Percentiles rank a stretch among this genome's conserved stretches.
These are phyloP conservation scores for Pimpla rufipes DNA, from an alignment of 2,888 invertebrate species.

Conservation along the genomic window DNA sequence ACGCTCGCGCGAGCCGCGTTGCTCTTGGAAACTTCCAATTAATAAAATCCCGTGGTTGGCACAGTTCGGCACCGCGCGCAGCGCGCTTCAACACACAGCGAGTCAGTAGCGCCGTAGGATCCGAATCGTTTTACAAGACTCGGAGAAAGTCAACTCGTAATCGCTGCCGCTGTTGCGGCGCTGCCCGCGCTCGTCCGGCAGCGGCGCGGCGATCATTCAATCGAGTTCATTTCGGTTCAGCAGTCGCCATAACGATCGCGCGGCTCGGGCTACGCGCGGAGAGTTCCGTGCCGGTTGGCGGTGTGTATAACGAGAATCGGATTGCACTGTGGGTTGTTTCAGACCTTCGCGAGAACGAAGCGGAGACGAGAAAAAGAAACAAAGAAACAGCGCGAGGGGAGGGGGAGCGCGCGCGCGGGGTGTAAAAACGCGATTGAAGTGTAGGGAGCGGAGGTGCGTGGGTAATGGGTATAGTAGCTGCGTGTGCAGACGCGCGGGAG, in stretches of 20 bases:
- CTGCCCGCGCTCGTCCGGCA: not conserved
- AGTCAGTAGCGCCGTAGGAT: not conserved
- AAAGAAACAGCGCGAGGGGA: slow-evolving; percentile 13
- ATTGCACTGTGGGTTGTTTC: slow-evolving; percentile 17
- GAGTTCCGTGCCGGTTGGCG: slow-evolving; percentile 52
- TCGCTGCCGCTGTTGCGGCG: not conserved
- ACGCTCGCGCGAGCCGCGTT: not conserved
- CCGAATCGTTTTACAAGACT: slow-evolving; percentile 47
- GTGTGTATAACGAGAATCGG: slow-evolving; percentile 54
- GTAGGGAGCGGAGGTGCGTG: not conserved
- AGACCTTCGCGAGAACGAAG: not conserved
- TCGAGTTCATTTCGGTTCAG: slow-evolving; percentile 61
- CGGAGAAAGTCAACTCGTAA: slow-evolving; percentile 68
- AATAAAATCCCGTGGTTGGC: slow-evolving; percentile 10
- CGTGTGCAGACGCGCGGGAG: not conserved
- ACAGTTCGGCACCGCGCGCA: slow-evolving; percentile 9
- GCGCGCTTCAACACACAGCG: not conserved
- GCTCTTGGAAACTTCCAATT: slow-evolving; percentile 9
- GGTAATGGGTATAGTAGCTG: not conserved
- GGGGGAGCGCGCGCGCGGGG: not conserved
- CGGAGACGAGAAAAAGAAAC: not conserved
- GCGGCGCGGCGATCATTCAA: slow-evolving; percentile 18
- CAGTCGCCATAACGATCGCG: slow-evolving; percentile 58
- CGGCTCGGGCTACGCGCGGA: not conserved
- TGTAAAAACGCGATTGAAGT: slow-evolving; percentile 6